Conservation (phyloP, 2,797 vertebrate species). For the Neosilurus mollespiculum region DNA sequence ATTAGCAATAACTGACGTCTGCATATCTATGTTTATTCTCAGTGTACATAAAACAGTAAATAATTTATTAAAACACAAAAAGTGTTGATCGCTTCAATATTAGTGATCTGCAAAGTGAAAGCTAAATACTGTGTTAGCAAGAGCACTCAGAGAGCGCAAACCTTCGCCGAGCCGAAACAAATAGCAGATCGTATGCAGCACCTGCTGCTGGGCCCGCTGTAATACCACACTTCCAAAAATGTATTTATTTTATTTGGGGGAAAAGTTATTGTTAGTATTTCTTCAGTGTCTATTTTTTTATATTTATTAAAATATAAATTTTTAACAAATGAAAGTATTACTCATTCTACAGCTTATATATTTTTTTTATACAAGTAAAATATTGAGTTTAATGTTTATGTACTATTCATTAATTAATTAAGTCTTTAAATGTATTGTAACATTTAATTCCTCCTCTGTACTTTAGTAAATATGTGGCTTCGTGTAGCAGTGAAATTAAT, state of each 20-base stretch:
- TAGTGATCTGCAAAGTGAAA: no score
- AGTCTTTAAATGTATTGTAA: no score
- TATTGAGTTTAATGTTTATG: background rate
- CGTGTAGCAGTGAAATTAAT: conserved; percentile 28
- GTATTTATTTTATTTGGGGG: background rate
- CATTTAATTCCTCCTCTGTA: background rate
- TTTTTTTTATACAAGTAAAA: background rate
- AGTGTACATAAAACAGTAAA: background rate
- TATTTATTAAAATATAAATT: background rate
- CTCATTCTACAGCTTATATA: background rate
- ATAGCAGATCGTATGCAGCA: no score
- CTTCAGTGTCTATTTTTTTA: background rate
- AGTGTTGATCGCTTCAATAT: background rate
- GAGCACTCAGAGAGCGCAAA: no score
- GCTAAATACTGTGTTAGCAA: no score
- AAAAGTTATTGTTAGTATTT: background rate
- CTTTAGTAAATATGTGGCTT: conserved; percentile 29
- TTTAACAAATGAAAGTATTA: background rate
- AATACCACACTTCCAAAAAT: no score
- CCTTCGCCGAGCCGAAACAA: no score
- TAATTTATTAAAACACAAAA: background rate
- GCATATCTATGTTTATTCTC: background rate
- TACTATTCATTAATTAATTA: no score
- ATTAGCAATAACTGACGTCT: background rate
- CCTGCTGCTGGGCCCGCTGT: no score